These are phyloP conservation scores for Periophthalmus magnuspinnatus DNA, from an alignment of 2,797 vertebrate genomes.

Conservation along the genomic window DNA sequence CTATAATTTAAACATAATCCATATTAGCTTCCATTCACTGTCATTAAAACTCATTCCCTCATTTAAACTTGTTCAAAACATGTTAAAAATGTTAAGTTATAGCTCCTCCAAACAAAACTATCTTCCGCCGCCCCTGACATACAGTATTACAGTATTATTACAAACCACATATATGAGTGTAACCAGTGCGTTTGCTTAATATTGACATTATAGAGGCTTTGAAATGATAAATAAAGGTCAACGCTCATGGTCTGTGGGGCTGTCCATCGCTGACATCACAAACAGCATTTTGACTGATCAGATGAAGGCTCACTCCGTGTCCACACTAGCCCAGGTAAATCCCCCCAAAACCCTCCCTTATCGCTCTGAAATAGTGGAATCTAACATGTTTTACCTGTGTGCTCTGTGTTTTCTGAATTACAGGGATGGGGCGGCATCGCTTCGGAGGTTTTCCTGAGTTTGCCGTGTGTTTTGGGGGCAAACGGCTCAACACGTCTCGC, in stretches of 20 bases:
- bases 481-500: conserved; percentile 82
- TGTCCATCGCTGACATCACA: conserved; percentile 91
- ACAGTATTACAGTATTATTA: too few relatives aligned
- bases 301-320: conserved; percentile 89
- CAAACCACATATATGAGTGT: neutral
- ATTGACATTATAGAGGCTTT: conserved; percentile 78
- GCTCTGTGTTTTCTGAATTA: neutral
- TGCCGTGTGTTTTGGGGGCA: conserved; percentile 87
- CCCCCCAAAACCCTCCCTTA: neutral
- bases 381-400: neutral
- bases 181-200: neutral
- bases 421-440: conserved; percentile 80
- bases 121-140: too few relatives aligned
- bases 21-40: too few relatives aligned
- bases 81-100: too few relatives aligned
- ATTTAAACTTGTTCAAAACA: too few relatives aligned
- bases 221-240: conserved; percentile 88
- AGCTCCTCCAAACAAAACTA: too few relatives aligned
- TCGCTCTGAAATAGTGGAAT: neutral
- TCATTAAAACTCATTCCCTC: too few relatives aligned
- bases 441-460: conserved; percentile 90
- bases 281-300: conserved; percentile 86
- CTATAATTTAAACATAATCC: too few relatives aligned
- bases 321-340: conserved; percentile 89
- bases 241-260: conserved; percentile 91